These are phyloP conservation scores for Geotrupes spiniger DNA, from an alignment of 2,888 invertebrate genomes.

Conservation along the genomic window DNA sequence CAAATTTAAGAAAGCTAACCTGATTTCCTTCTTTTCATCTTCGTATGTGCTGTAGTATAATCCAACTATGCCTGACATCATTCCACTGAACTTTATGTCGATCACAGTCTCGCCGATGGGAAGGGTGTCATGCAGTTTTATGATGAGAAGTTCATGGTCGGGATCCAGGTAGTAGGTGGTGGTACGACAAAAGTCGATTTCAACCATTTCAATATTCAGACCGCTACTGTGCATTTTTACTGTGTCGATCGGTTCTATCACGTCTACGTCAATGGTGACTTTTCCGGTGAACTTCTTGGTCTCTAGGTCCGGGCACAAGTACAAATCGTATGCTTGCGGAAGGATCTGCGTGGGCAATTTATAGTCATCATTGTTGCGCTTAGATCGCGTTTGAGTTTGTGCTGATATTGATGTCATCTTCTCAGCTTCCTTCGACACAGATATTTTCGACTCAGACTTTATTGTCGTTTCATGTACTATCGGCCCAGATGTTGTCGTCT, in stretches of 20 bases:
- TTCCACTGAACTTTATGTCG: conserved; percentile 54
- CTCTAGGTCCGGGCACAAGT: conserved; percentile 63
- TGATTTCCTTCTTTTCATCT: too few species aligned
- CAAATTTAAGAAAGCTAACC: too few species aligned
- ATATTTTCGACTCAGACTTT: too few species aligned
- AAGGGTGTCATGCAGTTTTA: conserved; percentile 12
- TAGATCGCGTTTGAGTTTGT: too few species aligned
- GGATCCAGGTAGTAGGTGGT: conserved; percentile 29
- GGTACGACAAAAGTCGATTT: too few species aligned
- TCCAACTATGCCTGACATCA: conserved; percentile 57
- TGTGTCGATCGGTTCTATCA: conserved; percentile 48
- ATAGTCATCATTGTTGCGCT: conserved; percentile 43
- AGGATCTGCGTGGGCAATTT: conserved; percentile 58
- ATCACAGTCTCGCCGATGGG: conserved; percentile 31
- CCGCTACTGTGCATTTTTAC: conserved; percentile 63
- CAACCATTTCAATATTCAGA: conserved; percentile 52
- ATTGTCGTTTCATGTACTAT: conserved; percentile 15
- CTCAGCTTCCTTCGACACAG: too few species aligned
- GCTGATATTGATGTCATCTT: too few species aligned
- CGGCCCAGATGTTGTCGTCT: conserved; percentile 10
- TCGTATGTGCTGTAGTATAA: conserved; percentile 61
- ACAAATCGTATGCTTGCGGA: conserved; percentile 67
- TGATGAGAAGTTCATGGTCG: conserved; percentile 38
- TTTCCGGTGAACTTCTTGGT: conserved; percentile 57
- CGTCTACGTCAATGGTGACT: conserved; percentile 52